These are phyloP conservation scores for Neosilurus mollespiculum DNA, from an alignment of 2,797 vertebrate genomes.

Conservation along the genomic window DNA sequence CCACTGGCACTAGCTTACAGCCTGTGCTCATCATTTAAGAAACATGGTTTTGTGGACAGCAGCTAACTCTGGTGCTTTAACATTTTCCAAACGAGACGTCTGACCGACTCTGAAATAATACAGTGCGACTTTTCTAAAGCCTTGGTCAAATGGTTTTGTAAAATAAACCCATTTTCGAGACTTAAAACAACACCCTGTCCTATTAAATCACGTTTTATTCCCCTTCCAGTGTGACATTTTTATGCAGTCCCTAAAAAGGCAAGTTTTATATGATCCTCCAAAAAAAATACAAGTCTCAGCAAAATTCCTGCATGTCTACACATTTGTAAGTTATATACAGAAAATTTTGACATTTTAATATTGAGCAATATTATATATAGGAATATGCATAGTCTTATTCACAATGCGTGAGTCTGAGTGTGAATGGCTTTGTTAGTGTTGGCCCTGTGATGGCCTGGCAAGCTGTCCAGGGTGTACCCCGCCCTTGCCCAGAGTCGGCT, in stretches of 20 bases:
- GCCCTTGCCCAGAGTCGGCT: no score
- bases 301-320: background rate
- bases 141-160: constrained; percentile 17
- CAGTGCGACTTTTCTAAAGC: constrained; percentile 5
- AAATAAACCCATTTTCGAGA: constrained; percentile 29
- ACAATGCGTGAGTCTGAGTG: no score
- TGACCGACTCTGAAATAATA: constrained; percentile 32
- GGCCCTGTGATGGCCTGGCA: no score
- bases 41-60: constrained; percentile 33
- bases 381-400: no score
- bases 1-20: constrained; percentile 10
- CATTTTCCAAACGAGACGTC: constrained; percentile 20
- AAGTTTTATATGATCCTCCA: background rate
- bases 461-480: no score
- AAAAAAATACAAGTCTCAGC: background rate
- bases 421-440: no score
- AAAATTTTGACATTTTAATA: background rate
- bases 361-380: no score
- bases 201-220: constrained; percentile 21
- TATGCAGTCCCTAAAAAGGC: constrained; percentile 14
- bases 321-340: background rate
- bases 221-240: constrained; percentile 10
- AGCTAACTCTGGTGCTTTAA: constrained; percentile 4
- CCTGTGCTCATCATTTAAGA: constrained; percentile 45
- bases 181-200: constrained; percentile 10